Percentiles rank a stretch among this genome's conserved stretches.
phyloP scores from a whole-genome alignment of 2,113 vertebrate species.

The Corythornis madagascariensis region DNA sequence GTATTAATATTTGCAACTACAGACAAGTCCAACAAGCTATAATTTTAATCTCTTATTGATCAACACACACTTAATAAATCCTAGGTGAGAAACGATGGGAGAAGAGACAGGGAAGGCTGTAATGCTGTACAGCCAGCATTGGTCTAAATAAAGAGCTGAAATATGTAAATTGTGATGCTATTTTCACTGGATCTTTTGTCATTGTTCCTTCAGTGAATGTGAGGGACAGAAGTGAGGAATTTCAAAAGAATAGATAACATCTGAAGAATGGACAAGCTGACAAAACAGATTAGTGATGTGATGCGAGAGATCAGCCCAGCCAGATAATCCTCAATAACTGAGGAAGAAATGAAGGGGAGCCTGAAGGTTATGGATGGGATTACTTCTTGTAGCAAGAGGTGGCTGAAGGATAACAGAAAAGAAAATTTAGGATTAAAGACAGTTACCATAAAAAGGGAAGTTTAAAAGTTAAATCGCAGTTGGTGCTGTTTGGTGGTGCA shows the following conservation, averaged over 20 bases:
- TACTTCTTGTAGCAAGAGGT: not conserved
- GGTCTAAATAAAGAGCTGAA: not conserved
- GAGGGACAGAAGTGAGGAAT: conserved; percentile 4
- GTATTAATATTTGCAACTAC: conserved; percentile 15
- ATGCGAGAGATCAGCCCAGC: not conserved
- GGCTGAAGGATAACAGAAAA: not conserved
- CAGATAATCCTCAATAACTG: conserved; percentile 4
- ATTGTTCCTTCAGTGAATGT: not conserved
- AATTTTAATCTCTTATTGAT: not conserved
- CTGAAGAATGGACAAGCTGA: conserved; percentile 24
- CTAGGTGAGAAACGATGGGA: not conserved
- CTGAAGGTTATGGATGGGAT: not conserved
- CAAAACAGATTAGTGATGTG: conserved; percentile 24
- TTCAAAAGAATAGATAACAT: conserved; percentile 23
- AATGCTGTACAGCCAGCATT: not conserved
- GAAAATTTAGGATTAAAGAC: not conserved
- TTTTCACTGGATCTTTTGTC: not conserved
- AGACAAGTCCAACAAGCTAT: not conserved
- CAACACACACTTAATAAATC: not conserved
- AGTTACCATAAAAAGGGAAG: not conserved
- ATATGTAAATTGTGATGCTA: not conserved
- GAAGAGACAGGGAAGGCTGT: not conserved
- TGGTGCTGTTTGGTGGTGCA: not conserved
- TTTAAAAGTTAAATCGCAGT: not conserved
- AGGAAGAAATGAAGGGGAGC: not conserved